A percentile compares a stretch with the other conserved stretches of the same genome.
phyloP scores from a whole-genome alignment of 64 coral and sea anemone species.

The Porites australiensis region DNA sequence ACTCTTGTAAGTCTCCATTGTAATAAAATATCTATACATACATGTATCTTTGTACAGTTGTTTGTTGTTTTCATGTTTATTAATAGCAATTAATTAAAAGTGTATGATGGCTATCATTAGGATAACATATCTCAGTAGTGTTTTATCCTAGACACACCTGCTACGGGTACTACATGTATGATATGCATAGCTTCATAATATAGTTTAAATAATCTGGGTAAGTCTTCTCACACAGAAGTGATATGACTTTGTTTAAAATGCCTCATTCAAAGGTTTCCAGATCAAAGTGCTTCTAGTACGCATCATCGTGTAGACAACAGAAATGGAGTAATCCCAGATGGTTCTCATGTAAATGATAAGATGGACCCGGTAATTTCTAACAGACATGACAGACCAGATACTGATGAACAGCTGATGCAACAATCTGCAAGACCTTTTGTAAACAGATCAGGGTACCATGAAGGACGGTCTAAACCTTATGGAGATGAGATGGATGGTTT shows the following conservation, averaged over 20 bases:
- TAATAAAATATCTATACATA: no score
- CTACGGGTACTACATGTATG: no score
- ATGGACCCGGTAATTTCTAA: not conserved
- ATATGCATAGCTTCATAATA: no score
- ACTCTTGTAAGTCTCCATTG: no score
- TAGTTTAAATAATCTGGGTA: not conserved
- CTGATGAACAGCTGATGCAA: not conserved
- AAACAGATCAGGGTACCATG: not conserved
- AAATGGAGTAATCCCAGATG: not conserved
- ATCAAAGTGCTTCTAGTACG: not conserved
- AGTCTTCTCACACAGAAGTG: not conserved
- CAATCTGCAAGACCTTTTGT: not conserved
- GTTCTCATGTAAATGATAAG: not conserved
- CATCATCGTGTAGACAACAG: not conserved
- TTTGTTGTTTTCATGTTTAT: no score
- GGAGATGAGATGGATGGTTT: not conserved
- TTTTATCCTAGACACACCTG: no score
- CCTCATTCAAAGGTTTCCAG: not conserved
- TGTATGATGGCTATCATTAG: no score
- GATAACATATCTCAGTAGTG: no score
- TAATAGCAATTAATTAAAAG: no score
- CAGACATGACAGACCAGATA: constrained; percentile 10
- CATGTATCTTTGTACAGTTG: no score
- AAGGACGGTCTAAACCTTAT: not conserved
- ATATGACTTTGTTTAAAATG: not conserved